A percentile compares a stretch with the other conserved stretches of the same genome.
These are phyloP conservation scores for Loripinus fragilis DNA, from an alignment of 2,888 invertebrate species.

Conservation along the genomic window DNA sequence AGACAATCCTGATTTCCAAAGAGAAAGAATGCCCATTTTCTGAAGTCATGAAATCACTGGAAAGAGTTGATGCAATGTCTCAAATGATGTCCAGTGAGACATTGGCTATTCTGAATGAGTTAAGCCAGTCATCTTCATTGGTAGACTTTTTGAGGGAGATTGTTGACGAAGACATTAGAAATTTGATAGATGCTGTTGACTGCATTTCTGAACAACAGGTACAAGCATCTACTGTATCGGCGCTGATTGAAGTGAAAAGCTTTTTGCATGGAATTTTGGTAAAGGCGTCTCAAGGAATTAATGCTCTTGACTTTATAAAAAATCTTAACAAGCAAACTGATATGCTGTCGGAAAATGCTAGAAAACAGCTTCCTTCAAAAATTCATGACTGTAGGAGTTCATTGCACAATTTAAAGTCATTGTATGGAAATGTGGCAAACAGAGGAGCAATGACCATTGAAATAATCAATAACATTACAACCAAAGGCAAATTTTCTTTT, in stretches of 20 bases:
- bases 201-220: constrained; percentile 68
- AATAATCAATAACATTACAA: constrained; percentile 52
- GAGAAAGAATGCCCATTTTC: constrained; percentile 19
- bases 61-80: constrained; percentile 38
- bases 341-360: constrained; percentile 11
- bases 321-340: constrained; percentile 34
- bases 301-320: not conserved
- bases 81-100: constrained; percentile 31
- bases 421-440: constrained; percentile 66
- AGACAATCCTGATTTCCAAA: constrained; percentile 23
- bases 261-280: constrained; percentile 56
- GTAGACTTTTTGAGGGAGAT: constrained; percentile 53
- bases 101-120: constrained; percentile 35
- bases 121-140: constrained; percentile 42
- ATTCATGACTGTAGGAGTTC: constrained; percentile 56
- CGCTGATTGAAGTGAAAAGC: constrained; percentile 61
- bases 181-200: constrained; percentile 68
- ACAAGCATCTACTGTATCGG: constrained; percentile 63
- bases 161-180: constrained; percentile 63
- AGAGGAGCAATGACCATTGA: constrained; percentile 64
- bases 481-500: constrained; percentile 51
- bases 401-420: constrained; percentile 58
- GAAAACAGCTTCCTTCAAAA: constrained; percentile 42
- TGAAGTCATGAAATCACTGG: constrained; percentile 32
- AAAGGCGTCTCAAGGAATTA: not conserved